A percentile compares a stretch with the other conserved stretches of the same genome.
Conservation (phyloP, 2,888 invertebrate species). For the Caenorhabditis macrosperma region DNA sequence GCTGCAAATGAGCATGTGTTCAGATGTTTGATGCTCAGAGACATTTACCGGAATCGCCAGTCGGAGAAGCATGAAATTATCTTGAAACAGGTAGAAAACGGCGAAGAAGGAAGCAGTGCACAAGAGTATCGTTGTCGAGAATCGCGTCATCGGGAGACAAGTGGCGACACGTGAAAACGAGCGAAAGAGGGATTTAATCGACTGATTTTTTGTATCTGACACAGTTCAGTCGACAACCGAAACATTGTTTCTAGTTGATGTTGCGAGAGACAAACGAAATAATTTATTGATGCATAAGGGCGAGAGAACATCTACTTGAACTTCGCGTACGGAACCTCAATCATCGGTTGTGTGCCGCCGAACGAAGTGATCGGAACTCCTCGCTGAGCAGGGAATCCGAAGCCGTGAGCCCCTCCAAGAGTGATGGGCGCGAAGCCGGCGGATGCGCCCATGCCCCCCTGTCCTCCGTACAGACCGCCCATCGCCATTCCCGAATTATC, state of each 20-base stretch:
- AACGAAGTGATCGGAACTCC: constrained; percentile 46
- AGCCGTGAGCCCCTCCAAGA: constrained; percentile 13
- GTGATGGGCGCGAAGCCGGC: constrained; percentile 50
- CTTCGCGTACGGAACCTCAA: constrained; percentile 46
- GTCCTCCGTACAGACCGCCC: constrained; percentile 53
- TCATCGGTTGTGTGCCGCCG: constrained; percentile 53
- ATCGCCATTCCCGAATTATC: constrained; percentile 52
- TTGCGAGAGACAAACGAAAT: neutral
- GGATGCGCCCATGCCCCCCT: constrained; percentile 29
- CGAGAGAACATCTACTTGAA: neutral
- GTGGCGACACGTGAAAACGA: constrained; percentile 6
- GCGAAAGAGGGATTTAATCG: constrained; percentile 16
- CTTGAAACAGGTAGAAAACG: constrained; percentile 6
- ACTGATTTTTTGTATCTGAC: constrained; percentile 26
- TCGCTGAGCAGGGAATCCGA: constrained; percentile 45
- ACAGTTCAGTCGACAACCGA: neutral
- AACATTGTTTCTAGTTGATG: neutral
- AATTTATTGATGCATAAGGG: constrained; percentile 5
- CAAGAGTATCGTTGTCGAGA: constrained; percentile 10
- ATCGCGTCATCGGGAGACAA: constrained; percentile 29
- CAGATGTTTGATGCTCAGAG: neutral
- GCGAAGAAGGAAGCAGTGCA: neutral
- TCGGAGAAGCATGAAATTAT: neutral
- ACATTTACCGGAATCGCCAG: neutral
- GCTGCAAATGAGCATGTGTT: constrained; percentile 7